A percentile compares a stretch with the other conserved stretches of the same genome.
These are phyloP conservation scores for Chondrilla cf. caribensis DNA, from an alignment of 37 sponge, comb jelly and placozoan species.

Conservation along the genomic window DNA sequence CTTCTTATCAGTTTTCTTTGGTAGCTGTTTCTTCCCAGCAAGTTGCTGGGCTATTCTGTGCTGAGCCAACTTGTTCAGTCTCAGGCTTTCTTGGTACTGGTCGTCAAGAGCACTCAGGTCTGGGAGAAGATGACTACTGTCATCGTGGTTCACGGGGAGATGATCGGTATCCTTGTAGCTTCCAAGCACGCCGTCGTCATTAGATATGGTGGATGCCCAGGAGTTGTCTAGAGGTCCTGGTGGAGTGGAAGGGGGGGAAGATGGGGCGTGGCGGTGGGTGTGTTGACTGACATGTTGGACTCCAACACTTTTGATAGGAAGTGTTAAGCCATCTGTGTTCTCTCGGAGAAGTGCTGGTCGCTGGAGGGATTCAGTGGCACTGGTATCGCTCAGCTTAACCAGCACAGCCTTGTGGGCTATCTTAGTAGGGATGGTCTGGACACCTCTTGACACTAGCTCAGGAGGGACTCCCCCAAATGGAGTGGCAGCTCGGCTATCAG, in stretches of 20 bases:
- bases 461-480: neutral
- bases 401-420: neutral
- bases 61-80: conserved; percentile 10
- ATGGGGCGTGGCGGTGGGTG: neutral
- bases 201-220: neutral
- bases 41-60: neutral
- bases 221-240: neutral
- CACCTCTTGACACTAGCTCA: neutral
- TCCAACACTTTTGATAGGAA: neutral
- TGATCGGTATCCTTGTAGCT: neutral
- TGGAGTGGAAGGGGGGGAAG: neutral
- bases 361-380: neutral
- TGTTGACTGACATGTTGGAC: neutral
- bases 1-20: neutral
- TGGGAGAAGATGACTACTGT: neutral
- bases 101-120: conserved; percentile 27
- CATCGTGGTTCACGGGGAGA: neutral
- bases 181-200: neutral
- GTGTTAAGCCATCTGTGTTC: neutral
- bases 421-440: neutral
- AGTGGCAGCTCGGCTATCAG: conserved; percentile 7
- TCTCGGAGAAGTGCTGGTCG: too few species aligned
- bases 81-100: conserved; percentile 4
- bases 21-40: neutral
- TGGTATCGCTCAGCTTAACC: neutral